A percentile compares a stretch with the other conserved stretches of the same genome.
Evolutionary conservation across 2,797 vertebrate genomes (phyloP).

Genomic region (Odontamblyopus rebecca): DNA sequence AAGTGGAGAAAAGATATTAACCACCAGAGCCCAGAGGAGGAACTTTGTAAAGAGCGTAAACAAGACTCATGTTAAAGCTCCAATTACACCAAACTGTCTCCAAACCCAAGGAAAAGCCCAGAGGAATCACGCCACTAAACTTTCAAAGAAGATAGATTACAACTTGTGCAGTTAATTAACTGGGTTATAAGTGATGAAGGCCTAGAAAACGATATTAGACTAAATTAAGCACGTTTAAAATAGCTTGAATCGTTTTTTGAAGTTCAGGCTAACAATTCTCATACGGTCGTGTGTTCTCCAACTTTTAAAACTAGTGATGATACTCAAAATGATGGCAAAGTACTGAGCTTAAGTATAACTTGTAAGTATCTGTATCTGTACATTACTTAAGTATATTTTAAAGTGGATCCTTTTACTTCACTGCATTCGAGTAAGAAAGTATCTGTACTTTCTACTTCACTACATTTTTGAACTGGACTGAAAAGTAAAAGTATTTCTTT

Average conservation of each 20-base stretch:
- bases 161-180: neutral
- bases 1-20: neutral
- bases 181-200: neutral
- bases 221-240: neutral
- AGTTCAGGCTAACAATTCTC: neutral
- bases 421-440: no score
- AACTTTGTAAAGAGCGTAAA: slow-evolving; percentile 4
- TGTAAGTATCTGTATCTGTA: no score
- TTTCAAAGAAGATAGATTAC: neutral
- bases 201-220: neutral
- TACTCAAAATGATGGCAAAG: no score
- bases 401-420: no score
- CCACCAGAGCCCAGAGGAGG: neutral
- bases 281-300: neutral
- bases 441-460: no score
- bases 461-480: no score
- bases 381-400: no score
- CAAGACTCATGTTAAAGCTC: neutral
- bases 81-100: slow-evolving; percentile 3
- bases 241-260: neutral
- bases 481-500: no score
- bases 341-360: no score
- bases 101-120: slow-evolving; percentile 7
- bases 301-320: neutral
- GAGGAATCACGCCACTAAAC: neutral